phyloP scores from a whole-genome alignment of 2,113 vertebrate species.

The Orycteropus afer region DNA sequence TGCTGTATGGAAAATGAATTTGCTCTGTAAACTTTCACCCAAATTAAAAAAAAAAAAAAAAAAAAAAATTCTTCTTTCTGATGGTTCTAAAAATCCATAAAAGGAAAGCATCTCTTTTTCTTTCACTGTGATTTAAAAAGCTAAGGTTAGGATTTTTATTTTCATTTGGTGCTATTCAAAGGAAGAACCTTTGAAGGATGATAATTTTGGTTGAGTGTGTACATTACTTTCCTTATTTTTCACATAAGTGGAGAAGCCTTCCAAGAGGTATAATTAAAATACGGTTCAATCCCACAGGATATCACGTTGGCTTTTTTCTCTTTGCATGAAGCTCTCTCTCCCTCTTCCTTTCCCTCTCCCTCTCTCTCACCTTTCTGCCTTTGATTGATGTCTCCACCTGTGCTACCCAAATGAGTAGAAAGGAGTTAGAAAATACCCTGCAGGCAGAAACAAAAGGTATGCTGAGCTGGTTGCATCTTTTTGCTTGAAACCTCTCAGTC shows the following conservation, averaged over 20 bases:
- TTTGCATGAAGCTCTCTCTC: neutral
- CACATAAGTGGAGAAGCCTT: neutral
- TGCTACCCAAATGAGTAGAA: neutral
- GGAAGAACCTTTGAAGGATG: neutral
- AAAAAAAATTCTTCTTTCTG: neutral
- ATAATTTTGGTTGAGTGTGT: neutral
- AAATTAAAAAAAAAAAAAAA: too few species aligned
- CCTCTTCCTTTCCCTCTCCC: neutral
- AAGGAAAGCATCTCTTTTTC: neutral
- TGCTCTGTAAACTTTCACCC: too few species aligned
- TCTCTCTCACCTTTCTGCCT: neutral
- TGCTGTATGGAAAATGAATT: too few species aligned
- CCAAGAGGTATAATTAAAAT: neutral
- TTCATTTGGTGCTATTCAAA: constrained; percentile 35
- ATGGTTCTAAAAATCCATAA: neutral
- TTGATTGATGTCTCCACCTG: neutral
- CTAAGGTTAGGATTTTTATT: constrained; percentile 35
- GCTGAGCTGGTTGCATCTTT: neutral
- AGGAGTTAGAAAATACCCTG: neutral
- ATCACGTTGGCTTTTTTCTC: neutral
- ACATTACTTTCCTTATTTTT: neutral
- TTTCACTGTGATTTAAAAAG: constrained; percentile 41
- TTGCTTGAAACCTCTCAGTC: neutral
- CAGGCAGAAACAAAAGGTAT: neutral
- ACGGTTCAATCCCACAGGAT: neutral